Base-by-base conservation (phyloP, 2,797 vertebrate genomes). In the Echiichthys vipera region DNA sequence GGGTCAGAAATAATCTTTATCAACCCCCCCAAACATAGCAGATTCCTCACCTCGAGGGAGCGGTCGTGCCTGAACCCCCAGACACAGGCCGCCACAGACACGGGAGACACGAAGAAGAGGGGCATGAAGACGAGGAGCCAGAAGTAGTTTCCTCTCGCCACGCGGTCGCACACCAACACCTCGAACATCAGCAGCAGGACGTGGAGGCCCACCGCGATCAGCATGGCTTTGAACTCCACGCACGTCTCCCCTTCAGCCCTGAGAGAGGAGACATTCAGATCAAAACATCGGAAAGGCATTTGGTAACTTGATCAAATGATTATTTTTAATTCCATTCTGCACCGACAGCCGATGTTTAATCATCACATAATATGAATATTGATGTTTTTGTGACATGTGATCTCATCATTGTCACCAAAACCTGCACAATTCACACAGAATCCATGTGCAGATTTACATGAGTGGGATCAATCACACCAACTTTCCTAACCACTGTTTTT, bases 81-180 rank as follows among this genome's bases (percentile, higher is more conserved):
- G 32, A 99, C 97, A 0, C 98, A 99, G 0, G 98, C 98, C 1
- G 98, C 98, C 8, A 99, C 98, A 0, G 98, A 99, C 17, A 99
- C 97, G 0, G 97, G 98, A 1, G 98, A 99, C 50, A 99, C 97
- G 55, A 99, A 99, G 94, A 99, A 99, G 15, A 99, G 94, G 0
- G 98, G 98, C 97, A 99, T 99, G 89, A 99, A 99, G 89, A 99
- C 98, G 30, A 99, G 93, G 0, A 99, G 96, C 98, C 98, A 99
- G 89, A 96, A 97, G 85, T 98, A 97, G 66, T 86, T 92, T 34
- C 96, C 97, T 74, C 97, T 92, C 42, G 95, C 95, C 2, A 99
- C 96, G 7, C 98, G 94, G 87, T 98, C 97, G 68, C 98, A 99
- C 86, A 99, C 97, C 74, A 99, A 90, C 71, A 99, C 97, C 93